These are phyloP conservation scores for Muntiacus reevesi DNA, from an alignment of 2,113 vertebrate species.

Conservation along the genomic window DNA sequence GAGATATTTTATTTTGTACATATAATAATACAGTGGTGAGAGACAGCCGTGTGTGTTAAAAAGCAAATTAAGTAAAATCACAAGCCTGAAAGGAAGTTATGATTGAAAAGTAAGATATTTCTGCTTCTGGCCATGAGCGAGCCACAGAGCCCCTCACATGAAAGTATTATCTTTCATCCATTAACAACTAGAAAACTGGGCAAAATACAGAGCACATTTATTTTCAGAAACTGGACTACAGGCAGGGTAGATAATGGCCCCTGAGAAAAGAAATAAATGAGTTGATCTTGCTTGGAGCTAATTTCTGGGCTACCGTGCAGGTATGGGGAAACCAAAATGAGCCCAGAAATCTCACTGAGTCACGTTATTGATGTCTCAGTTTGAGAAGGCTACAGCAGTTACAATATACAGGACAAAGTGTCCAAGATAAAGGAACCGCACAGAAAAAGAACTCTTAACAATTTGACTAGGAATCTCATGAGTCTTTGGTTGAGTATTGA, in stretches of 20 bases:
- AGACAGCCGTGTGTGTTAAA: not conserved
- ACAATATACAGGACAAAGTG: not conserved
- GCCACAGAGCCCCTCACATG: not conserved
- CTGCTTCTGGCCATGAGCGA: not conserved
- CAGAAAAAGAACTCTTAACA: not conserved
- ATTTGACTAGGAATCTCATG: not conserved
- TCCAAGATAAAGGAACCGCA: not conserved
- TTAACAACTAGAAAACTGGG: not conserved
- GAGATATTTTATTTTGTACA: not conserved
- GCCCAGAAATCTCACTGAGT: not conserved
- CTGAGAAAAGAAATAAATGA: not conserved
- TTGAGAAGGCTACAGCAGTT: not conserved
- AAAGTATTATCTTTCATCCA: not conserved
- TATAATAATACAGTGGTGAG: not conserved
- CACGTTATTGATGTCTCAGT: not conserved
- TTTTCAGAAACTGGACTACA: not conserved
- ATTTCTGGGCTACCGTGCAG: not conserved
- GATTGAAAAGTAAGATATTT: not conserved
- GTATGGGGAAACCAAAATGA: not conserved
- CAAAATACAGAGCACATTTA: not conserved
- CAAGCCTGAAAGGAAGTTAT: not conserved
- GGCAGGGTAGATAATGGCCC: not conserved
- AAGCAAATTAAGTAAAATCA: not conserved
- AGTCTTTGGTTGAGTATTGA: not conserved
- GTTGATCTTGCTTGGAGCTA: not conserved